Conservation (phyloP, 2,888 invertebrate species). For the Globia sparganii region DNA sequence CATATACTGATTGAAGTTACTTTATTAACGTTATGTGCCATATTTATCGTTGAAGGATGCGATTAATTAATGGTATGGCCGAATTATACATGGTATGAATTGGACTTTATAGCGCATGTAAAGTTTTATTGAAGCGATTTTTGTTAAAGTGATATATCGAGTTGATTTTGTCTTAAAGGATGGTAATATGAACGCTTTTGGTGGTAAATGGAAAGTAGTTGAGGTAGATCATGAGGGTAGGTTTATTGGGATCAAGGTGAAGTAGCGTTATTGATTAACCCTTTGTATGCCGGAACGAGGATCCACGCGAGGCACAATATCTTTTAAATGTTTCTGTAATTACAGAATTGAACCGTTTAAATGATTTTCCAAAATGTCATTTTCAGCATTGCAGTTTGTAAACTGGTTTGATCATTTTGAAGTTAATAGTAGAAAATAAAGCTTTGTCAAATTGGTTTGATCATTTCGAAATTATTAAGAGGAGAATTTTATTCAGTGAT, state of each 20-base stretch:
- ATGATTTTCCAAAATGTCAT: background rate
- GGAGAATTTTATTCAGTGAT: background rate
- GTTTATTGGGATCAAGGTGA: constrained; percentile 11
- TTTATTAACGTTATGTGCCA: constrained; percentile 60
- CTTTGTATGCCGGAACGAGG: too few relatives aligned
- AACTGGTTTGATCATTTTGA: background rate
- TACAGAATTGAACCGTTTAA: too few relatives aligned
- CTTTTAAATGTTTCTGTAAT: too few relatives aligned
- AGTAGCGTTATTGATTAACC: background rate
- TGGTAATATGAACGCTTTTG: constrained; percentile 41
- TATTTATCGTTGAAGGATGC: constrained; percentile 60
- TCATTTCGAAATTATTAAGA: background rate
- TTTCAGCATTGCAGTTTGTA: background rate
- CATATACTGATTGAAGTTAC: constrained; percentile 66
- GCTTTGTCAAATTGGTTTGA: background rate
- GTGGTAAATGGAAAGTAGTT: constrained; percentile 32
- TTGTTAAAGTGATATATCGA: constrained; percentile 39
- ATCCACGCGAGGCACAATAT: too few relatives aligned
- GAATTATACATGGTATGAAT: constrained; percentile 62
- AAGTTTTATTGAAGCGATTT: constrained; percentile 62
- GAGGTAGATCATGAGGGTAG: constrained; percentile 12
- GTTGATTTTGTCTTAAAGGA: constrained; percentile 37
- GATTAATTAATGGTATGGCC: constrained; percentile 65
- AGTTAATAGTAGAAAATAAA: background rate
- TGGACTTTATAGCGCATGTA: constrained; percentile 54